Evolutionary conservation across 2,888 invertebrate genomes (phyloP), one percentile per base, ranked within the genome.

Genomic region (Steinernema scapterisci): DNA sequence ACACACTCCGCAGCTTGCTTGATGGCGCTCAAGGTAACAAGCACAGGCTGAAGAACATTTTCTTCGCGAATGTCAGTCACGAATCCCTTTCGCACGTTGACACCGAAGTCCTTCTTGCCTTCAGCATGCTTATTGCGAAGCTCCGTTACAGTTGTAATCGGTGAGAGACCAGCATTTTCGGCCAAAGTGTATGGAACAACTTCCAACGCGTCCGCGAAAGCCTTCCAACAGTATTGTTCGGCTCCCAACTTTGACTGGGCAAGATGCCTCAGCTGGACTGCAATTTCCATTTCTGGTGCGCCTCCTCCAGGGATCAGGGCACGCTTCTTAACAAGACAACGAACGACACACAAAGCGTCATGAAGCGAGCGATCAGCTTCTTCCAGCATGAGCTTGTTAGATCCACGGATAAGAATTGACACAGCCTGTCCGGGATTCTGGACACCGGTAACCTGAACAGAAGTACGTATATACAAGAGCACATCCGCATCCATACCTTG

Each of bases 41-140:
- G 91, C 83, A 99, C 91, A 63, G 99, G 99, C 89, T 99, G 99
- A 76, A 99, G 92, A 76, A 99, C 97, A 90, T 95, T 93, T 90
- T 99, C 97, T 81, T 95, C 94, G 76, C 95, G 91, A 89, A 99
- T 99, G 89, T 97, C 95, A 0, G 97, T 95, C 83, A 99, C 95
- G 81, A 93, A 92, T 73, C 97, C 97, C 90, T 91, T 91, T 79
- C 97, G 92, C 76, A 97, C 97, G 90, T 97, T 97, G 82, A 99
- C 96, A 73, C 97, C 97, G 70, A 95, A 93, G 80, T 92, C 93
- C 78, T 91, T 91, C 86, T 94, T 93, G 45, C 93, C 94, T 82
- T 92, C 91, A 6, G 95, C 95, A 89, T 99, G 97, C 85, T 94
- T 92, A 88, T 94, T 95, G 77, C 97, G 92, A 82, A 99, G 90